Base-by-base conservation (phyloP, 2,888 invertebrate genomes). In the Apamea sordens region DNA sequence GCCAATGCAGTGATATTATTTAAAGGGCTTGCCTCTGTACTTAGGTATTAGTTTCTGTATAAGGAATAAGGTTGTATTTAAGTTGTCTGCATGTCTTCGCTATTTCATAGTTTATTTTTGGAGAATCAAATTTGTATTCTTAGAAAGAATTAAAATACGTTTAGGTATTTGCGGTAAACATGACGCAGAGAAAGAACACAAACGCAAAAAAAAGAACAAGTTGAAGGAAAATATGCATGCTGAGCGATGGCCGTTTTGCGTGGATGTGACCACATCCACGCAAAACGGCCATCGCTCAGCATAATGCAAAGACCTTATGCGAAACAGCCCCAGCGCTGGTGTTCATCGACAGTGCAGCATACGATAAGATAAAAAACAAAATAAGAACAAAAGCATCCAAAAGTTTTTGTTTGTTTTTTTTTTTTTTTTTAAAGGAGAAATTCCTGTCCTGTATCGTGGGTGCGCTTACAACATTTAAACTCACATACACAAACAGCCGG, bases 1-100 rank as follows among this genome's bases (percentile, higher is more conserved):
- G 77, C 74, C 85, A 84, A 82, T 73, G 77, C 80, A 44, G 64
- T 78, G 72, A 65, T 80, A 44, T 82, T 82, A 82, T 70, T 75
- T 50, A 64, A 59, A 83, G 73, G 76, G 76, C 71, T 73, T 41
- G 44, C 36, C 41, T 44, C 4, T 64, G 32, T n/a, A 41, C n/a
- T 5, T 41, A 61, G 21, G 56, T 67, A 59, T 86, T 73, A 24
- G 24, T n/a, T 61, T 64, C 50, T 24, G 32, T n/a, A 5, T 24
- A 11, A 36, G 28, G 13, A 47, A n/a, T n/a, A n/a, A 5, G 44
- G 24, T 28, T 69, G 47, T 61, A 41, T 50, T 47, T 21, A 47
- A n/a, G 11, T 53, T 77, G 44, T 61, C n/a, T 67, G 50, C 63
- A 8, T 21, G 15, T 47, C 10, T 73, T 13, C 4, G 18, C 10